A percentile compares a stretch with the other conserved stretches of the same genome.
phyloP scores from a whole-genome alignment of 2,888 invertebrate species.

The Temnothorax ravouxi region DNA sequence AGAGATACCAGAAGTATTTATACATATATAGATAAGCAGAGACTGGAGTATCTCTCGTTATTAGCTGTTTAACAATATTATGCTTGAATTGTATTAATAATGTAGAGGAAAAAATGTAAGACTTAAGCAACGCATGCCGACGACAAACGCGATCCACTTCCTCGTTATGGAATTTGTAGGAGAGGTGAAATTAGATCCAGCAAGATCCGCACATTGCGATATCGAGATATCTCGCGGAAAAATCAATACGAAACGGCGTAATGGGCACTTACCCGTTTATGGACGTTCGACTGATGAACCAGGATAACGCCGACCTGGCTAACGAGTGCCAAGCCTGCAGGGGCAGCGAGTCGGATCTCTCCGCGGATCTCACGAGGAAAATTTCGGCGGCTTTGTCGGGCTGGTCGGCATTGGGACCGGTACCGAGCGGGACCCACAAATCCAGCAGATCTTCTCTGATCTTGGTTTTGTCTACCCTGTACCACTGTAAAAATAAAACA shows the following conservation, averaged over 20 bases:
- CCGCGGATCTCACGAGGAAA: constrained; percentile 92
- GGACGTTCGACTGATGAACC: constrained; percentile 97
- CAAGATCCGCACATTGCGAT: constrained; percentile 17
- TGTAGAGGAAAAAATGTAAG: not conserved
- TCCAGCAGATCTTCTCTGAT: constrained; percentile 88
- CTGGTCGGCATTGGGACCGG: constrained; percentile 83
- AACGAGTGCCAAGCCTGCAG: constrained; percentile 96
- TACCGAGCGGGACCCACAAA: constrained; percentile 90
- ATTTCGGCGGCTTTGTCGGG: constrained; percentile 91
- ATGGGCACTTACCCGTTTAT: constrained; percentile 94
- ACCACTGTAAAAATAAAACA: constrained; percentile 89
- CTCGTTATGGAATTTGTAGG: not conserved
- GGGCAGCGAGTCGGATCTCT: constrained; percentile 94
- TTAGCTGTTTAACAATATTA: not conserved
- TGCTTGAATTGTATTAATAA: not conserved
- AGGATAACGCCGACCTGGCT: constrained; percentile 93
- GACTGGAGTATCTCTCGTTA: not conserved
- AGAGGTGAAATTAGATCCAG: constrained; percentile 12
- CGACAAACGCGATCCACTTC: constrained; percentile 13
- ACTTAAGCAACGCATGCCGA: not conserved
- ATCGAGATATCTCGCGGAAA: constrained; percentile 33
- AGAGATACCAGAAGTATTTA: not conserved
- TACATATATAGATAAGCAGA: not conserved
- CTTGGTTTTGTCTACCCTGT: constrained; percentile 88
- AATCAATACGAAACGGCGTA: constrained; percentile 46